Percentiles rank a stretch among this genome's conserved stretches.
phyloP scores from a whole-genome alignment of 2,113 vertebrate genomes.

The Pomatostomus ruficeps region DNA sequence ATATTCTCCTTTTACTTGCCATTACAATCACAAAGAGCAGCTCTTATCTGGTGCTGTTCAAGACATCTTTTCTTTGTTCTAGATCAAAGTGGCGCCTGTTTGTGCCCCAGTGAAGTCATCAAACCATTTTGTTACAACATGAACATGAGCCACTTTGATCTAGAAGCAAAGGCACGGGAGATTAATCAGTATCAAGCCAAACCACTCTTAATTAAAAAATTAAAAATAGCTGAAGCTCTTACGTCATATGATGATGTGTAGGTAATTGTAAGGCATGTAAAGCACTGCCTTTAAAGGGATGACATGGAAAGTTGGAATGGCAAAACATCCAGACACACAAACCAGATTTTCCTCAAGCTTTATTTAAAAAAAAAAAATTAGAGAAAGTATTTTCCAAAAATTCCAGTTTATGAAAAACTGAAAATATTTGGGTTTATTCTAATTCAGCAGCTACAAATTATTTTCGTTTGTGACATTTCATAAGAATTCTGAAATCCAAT shows the following conservation, averaged over 20 bases:
- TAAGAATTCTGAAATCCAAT: not conserved
- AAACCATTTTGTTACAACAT: not conserved
- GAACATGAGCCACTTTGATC: slow-evolving; percentile 10
- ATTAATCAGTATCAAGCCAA: not conserved
- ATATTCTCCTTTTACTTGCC: slow-evolving; percentile 39
- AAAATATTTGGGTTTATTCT: not conserved
- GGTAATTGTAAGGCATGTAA: not conserved
- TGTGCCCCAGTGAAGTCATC: not conserved
- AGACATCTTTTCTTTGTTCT: not conserved
- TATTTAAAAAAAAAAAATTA: not conserved
- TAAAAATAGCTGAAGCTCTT: not conserved
- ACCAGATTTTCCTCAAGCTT: not conserved
- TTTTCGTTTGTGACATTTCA: not conserved
- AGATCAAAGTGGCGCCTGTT: slow-evolving; percentile 25
- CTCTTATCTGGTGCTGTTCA: not conserved
- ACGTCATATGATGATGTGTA: not conserved
- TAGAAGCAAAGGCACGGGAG: not conserved
- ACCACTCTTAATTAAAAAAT: not conserved
- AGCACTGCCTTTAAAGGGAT: not conserved
- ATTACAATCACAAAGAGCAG: slow-evolving; percentile 32
- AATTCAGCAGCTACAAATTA: not conserved
- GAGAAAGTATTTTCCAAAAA: not conserved
- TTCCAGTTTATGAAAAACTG: not conserved
- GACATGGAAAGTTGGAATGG: not conserved
- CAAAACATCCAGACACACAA: not conserved